A percentile compares a stretch with the other conserved stretches of the same genome.
phyloP scores from a whole-genome alignment of 2,888 invertebrate species.

The Dorcus parallelipipedus region DNA sequence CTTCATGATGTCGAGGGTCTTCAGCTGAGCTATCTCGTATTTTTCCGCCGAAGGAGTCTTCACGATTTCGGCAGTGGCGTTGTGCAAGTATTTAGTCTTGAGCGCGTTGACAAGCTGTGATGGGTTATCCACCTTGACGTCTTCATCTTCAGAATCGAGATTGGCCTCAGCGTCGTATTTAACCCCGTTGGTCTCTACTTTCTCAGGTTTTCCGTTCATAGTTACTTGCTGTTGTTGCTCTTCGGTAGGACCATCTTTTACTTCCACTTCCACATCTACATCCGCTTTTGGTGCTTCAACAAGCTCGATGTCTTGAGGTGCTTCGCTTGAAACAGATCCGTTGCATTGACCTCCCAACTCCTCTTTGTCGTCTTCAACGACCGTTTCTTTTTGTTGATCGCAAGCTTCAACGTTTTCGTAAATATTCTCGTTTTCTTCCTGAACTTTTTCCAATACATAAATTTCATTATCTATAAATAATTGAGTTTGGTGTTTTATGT shows the following conservation, averaged over 20 bases:
- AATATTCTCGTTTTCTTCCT: constrained; percentile 9
- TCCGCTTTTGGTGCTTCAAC: constrained; percentile 3
- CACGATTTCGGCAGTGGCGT: constrained; percentile 28
- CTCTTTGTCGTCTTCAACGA: constrained; percentile 5
- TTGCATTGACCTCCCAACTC: background rate
- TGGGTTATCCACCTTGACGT: constrained; percentile 15
- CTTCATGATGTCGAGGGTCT: constrained; percentile 41
- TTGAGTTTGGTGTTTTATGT: background rate
- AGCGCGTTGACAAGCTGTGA: constrained; percentile 23
- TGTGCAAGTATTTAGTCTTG: constrained; percentile 38
- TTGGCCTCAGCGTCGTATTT: constrained; percentile 19
- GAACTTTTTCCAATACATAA: too few relatives aligned
- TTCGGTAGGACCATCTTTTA: background rate
- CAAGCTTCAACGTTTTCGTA: constrained; percentile 1
- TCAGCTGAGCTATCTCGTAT: constrained; percentile 32
- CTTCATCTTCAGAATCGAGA: constrained; percentile 8
- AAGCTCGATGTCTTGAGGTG: background rate
- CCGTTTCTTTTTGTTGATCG: background rate
- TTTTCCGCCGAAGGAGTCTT: constrained; percentile 21
- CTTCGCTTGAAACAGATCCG: background rate
- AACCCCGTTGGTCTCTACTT: constrained; percentile 22
- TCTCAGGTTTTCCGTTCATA: constrained; percentile 4
- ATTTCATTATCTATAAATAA: too few relatives aligned
- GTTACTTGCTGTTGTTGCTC: background rate
- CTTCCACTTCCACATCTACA: constrained; percentile 1